Evolutionary conservation across 1,140 invertebrate species (phyloP), one percentile per base, ranked within the genome.

Genomic region (Pogonus chalceus): DNA sequence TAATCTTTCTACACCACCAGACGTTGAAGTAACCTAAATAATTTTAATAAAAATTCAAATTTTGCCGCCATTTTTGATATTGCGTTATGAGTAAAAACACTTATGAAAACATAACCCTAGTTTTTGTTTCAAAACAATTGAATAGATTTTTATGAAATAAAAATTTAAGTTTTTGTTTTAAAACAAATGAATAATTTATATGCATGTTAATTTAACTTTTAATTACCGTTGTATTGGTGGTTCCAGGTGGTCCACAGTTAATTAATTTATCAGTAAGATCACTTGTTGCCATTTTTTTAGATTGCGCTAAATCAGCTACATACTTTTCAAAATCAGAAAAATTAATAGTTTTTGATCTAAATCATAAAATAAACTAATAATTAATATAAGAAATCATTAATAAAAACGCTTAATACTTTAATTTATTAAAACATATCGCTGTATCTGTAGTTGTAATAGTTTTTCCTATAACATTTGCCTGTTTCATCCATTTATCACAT

Each of bases 401-500:
- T 51, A n/a, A 51, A 51, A 35, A 14, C 48, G 23, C 31, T 23
- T 21, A 58, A 73, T 71, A 85, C 82, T 92, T 92, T 54, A 91
- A 81, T 65, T 90, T 90, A 67, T 91, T 92, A 68, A 92, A 93
- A 65, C 84, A 81, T 43, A 93, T 92, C 23, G 85, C 89, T 0
- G 89, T 92, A 62, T 93, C 90, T 1, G 88, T 92, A 7, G 90
- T 91, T 0, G 89, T 90, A 53, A 92, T 86, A 61, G 85, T 89
- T 70, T 92, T 92, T 0, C 81, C 84, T 50, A 95, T 88, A n/a
- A 95, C 87, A 65, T 87, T 86, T 0, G 92, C 91, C 66, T 95
- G 91, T 61, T 93, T 94, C 82, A 95, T 88, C 91, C 92, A 95
- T 69, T 94, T 94, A 69, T 95, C 91, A 62, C 87, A 88, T 67